Evolutionary conservation across 2,888 invertebrate genomes (phyloP).

Genomic region (Papilio gigon): DNA sequence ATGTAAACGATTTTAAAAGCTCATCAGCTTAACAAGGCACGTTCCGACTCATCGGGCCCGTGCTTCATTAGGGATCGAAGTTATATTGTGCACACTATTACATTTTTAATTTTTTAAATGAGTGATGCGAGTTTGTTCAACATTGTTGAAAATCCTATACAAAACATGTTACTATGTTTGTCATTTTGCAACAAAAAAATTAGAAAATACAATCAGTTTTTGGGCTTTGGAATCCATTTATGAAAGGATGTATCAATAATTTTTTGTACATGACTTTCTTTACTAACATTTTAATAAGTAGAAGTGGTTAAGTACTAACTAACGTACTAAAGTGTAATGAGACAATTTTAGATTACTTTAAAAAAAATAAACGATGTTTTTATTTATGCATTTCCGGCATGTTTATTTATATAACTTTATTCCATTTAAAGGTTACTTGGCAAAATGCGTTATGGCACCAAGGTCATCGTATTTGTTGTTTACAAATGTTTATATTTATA

Average conservation of each 20-base stretch:
- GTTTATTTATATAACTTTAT: constrained; percentile 7
- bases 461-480: constrained; percentile 7
- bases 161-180: too few relatives aligned
- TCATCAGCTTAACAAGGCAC: constrained; percentile 48
- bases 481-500: neutral
- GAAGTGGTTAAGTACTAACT: neutral
- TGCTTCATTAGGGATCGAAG: constrained; percentile 42
- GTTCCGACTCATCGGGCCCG: constrained; percentile 43
- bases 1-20: constrained; percentile 43
- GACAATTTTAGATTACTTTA: neutral
- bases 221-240: neutral
- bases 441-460: constrained; percentile 2
- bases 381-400: neutral
- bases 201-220: too few relatives aligned
- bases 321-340: too few relatives aligned
- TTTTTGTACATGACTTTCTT: too few relatives aligned
- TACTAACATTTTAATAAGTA: too few relatives aligned
- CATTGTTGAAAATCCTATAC: too few relatives aligned
- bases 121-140: too few relatives aligned
- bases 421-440: constrained; percentile 13
- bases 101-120: constrained; percentile 9
- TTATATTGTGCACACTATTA: constrained; percentile 1
- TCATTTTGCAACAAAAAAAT: too few relatives aligned
- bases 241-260: neutral
- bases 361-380: neutral